Conservation (phyloP, 2,888 invertebrate genomes). For the Cyclophora punctaria region DNA sequence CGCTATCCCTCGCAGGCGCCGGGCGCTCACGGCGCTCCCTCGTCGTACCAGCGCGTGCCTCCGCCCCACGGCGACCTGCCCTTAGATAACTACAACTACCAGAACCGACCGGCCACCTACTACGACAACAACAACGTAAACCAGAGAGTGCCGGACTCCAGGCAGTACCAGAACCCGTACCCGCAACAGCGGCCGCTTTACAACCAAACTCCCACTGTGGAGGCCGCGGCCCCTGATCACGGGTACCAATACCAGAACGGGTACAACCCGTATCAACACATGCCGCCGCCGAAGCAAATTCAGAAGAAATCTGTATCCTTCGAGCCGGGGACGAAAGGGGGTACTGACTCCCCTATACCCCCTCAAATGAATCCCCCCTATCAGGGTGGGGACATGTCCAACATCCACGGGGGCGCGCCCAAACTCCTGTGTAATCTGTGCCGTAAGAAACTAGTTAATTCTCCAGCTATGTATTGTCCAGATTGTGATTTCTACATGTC, state of each 20-base stretch:
- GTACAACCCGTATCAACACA: conserved; percentile 78
- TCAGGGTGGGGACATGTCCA: conserved; percentile 34
- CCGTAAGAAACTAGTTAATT: conserved; percentile 86
- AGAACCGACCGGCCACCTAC: conserved; percentile 55
- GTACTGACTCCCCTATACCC: conserved; percentile 68
- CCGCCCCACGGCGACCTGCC: conserved; percentile 70
- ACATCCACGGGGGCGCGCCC: conserved; percentile 43
- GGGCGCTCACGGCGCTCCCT: conserved; percentile 57
- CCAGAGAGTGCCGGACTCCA: conserved; percentile 37
- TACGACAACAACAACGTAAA: conserved; percentile 47
- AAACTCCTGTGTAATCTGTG: conserved; percentile 89
- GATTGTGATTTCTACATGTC: conserved; percentile 96
- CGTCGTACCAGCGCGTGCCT: conserved; percentile 78
- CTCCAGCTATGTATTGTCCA: conserved; percentile 87
- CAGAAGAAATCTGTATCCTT: conserved; percentile 83
- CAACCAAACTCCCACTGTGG: conserved; percentile 48
- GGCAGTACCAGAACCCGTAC: conserved; percentile 46
- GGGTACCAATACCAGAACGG: conserved; percentile 55
- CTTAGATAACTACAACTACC: conserved; percentile 54
- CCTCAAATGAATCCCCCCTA: conserved; percentile 49
- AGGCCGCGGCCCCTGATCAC: conserved; percentile 34
- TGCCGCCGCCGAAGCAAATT: conserved; percentile 76
- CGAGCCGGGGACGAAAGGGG: conserved; percentile 82
- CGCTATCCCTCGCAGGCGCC: conserved; percentile 70
- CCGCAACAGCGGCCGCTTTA: conserved; percentile 57